phyloP scores from a whole-genome alignment of 2,888 invertebrate genomes.

The Leptopilina drosophilae region DNA sequence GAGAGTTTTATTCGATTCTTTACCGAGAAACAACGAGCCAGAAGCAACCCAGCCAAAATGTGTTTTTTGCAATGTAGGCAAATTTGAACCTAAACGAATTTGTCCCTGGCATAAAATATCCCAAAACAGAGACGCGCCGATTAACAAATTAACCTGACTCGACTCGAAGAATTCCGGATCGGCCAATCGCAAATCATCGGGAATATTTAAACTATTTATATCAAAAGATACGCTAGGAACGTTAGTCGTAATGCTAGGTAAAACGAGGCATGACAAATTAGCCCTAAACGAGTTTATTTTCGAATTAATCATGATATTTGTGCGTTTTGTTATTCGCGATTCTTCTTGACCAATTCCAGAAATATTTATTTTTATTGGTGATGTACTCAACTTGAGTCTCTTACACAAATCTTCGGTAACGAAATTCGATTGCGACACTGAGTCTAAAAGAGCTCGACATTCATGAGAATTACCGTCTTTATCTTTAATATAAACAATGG shows the following conservation, averaged over 20 bases:
- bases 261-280: neutral
- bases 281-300: neutral
- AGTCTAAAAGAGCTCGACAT: conserved; percentile 1
- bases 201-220: conserved; percentile 1
- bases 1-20: neutral
- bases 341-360: conserved; percentile 11
- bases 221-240: neutral
- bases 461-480: conserved; percentile 1
- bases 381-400: neutral
- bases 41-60: conserved; percentile 7
- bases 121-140: conserved; percentile 7
- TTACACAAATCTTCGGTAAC: neutral
- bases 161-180: conserved; percentile 14
- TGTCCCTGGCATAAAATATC: neutral
- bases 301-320: neutral
- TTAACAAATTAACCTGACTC: neutral
- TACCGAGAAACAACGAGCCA: neutral
- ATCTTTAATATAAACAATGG: neutral
- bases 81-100: neutral
- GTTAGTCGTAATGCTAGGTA: neutral
- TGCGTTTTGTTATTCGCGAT: neutral
- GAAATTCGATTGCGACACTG: conserved; percentile 4
- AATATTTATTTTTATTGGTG: conserved; percentile 4
- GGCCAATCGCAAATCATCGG: conserved; percentile 1
- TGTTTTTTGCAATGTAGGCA: conserved; percentile 12